Evolutionary conservation across 2,113 vertebrate genomes (phyloP), one percentile per base, ranked within the genome.

Genomic region (Oriolus oriolus): DNA sequence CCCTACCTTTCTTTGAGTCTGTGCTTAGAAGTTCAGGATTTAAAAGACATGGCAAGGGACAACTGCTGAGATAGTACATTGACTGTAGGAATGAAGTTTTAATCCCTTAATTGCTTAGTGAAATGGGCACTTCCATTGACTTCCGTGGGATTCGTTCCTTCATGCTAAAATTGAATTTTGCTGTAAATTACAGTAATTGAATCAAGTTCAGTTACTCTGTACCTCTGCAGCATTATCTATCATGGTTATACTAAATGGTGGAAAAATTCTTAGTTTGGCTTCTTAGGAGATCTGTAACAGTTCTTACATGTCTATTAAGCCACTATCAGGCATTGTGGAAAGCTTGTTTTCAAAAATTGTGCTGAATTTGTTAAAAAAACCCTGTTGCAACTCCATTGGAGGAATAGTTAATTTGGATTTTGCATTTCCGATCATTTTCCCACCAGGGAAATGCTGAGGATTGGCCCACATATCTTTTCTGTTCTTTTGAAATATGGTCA

Each of bases 341-440:
- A 77, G 13, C 16, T 84, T 66, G 7, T 63, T 90, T 78, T 66
- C n/a, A 66, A 45, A 82, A 65, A 26, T 70, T 13, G 11, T 15
- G 41, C 13, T 47, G 39, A 56, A 41, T 82, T 69, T 30, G 16
- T 74, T 78, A 73, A 64, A 74, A 33, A 2, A 2, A 1, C 11
- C 28, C 23, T 73, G 5, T 60, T 3, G 1, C 0, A 0, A 39
- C 15, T 83, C 28, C 49, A 24, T 1, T 47, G 28, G 28, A 57
- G n/a, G 82, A 82, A 91, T 1, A 42, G 33, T 49, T 52, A 77
- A 56, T 44, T 59, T 71, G 44, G 57, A n/a, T 83, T 87, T 73
- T 47, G 16, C 31, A 4, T 84, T 69, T 78, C 31, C 0, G 2
- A 7, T 70, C 27, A 42, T 57, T n/a, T n/a, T n/a, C 13, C 13